Conservation (phyloP, 1,140 invertebrate genomes). For the Metopolophium dirhodum region DNA sequence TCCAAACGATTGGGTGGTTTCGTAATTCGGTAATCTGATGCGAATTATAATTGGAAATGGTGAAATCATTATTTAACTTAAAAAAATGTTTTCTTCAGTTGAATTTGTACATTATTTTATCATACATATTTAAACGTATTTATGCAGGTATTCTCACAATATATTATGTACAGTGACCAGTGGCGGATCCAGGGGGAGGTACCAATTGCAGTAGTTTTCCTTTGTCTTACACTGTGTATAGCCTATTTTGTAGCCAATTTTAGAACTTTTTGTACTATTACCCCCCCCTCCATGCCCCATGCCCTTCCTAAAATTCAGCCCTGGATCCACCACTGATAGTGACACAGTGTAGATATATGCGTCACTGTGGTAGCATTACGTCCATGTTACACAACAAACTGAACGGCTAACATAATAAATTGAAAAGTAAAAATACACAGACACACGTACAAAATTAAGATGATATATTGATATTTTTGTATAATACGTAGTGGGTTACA, state of each 20-base stretch:
- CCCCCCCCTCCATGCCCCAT: too few relatives aligned
- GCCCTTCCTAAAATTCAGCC: too few relatives aligned
- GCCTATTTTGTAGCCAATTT: too few relatives aligned
- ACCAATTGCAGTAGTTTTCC: too few relatives aligned
- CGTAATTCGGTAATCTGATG: not conserved
- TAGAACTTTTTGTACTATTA: too few relatives aligned
- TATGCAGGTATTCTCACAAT: not conserved
- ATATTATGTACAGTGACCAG: not conserved
- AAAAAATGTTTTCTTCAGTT: not conserved
- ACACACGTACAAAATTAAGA: not conserved
- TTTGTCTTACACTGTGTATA: too few relatives aligned
- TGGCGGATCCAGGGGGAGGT: too few relatives aligned
- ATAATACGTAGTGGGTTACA: not conserved
- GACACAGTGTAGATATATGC: not conserved
- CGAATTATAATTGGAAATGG: not conserved
- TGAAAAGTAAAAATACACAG: not conserved
- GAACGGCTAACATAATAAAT: too few relatives aligned
- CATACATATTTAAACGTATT: not conserved
- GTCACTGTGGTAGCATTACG: not conserved
- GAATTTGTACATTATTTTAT: not conserved
- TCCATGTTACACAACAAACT: not conserved
- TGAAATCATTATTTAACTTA: not conserved
- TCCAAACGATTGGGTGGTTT: not conserved
- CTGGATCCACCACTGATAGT: too few relatives aligned
- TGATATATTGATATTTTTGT: not conserved